These are phyloP conservation scores for Hirudo medicinalis DNA, from an alignment of 1,140 invertebrate species.

Conservation along the genomic window DNA sequence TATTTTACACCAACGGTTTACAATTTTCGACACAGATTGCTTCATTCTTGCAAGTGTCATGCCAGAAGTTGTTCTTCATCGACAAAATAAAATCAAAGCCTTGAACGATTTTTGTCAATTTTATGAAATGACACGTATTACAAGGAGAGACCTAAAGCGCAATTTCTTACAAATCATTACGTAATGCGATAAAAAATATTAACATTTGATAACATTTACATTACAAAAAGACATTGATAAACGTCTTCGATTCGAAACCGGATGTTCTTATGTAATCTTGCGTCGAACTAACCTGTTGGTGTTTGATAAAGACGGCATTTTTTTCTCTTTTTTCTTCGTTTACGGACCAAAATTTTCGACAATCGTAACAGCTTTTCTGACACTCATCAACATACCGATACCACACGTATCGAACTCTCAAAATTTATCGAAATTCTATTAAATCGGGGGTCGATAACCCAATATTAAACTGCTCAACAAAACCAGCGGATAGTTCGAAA, in stretches of 20 bases:
- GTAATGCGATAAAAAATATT: too few relatives aligned
- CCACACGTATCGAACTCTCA: not conserved
- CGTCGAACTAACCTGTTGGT: constrained; percentile 20
- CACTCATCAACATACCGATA: constrained; percentile 32
- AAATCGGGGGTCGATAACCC: not conserved
- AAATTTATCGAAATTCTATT: constrained; percentile 11
- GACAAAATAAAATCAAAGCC: not conserved
- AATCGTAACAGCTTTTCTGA: constrained; percentile 36
- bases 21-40: not conserved
- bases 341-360: constrained; percentile 42
- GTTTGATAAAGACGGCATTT: constrained; percentile 39
- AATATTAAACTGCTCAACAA: not conserved
- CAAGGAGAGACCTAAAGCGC: too few relatives aligned
- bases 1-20: not conserved
- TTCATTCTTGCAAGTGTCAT: not conserved
- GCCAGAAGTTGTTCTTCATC: not conserved
- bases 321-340: constrained; percentile 35
- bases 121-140: not conserved
- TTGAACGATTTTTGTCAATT: not conserved
- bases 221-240: too few relatives aligned
- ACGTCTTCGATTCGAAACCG: not conserved
- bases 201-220: too few relatives aligned
- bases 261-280: not conserved
- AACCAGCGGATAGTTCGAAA: too few relatives aligned
- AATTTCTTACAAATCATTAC: too few relatives aligned